Conservation (phyloP, 2,888 invertebrate species). For the Rhimphoctona megacephalus region DNA sequence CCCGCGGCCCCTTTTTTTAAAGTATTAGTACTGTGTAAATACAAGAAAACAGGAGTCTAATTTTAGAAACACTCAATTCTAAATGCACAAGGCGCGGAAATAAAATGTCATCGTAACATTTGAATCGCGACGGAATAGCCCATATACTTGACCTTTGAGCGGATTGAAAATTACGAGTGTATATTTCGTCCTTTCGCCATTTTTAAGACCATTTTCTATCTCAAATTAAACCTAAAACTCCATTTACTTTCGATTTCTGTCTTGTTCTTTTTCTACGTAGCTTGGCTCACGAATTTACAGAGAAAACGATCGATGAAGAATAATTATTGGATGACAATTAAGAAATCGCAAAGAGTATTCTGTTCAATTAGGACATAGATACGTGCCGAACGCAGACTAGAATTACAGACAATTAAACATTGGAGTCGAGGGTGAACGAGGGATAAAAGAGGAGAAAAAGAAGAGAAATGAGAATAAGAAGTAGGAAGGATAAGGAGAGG, state of each 20-base stretch:
- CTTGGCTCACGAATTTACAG: not conserved
- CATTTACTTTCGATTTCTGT: not conserved
- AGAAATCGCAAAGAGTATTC: constrained; percentile 6
- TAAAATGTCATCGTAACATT: too few species aligned
- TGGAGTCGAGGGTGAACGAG: not conserved
- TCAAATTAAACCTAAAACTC: not conserved
- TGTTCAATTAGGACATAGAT: constrained; percentile 12
- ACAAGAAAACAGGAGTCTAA: too few species aligned
- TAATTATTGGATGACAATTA: constrained; percentile 30
- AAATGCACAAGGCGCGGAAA: too few species aligned
- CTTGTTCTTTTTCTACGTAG: not conserved
- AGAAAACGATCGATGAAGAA: not conserved
- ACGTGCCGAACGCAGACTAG: constrained; percentile 1
- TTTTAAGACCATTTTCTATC: not conserved
- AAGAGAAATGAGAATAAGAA: not conserved
- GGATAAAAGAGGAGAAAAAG: not conserved
- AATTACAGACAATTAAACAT: constrained; percentile 29
- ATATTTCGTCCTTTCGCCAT: not conserved
- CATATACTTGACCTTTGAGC: not conserved
- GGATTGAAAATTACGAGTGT: not conserved
- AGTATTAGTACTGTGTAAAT: too few species aligned
- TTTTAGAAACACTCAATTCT: too few species aligned
- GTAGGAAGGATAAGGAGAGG: not conserved
- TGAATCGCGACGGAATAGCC: not conserved
- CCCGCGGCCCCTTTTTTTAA: too few species aligned